These are phyloP conservation scores for Dilophus febrilis DNA, from an alignment of 2,888 invertebrate genomes.

Conservation along the genomic window DNA sequence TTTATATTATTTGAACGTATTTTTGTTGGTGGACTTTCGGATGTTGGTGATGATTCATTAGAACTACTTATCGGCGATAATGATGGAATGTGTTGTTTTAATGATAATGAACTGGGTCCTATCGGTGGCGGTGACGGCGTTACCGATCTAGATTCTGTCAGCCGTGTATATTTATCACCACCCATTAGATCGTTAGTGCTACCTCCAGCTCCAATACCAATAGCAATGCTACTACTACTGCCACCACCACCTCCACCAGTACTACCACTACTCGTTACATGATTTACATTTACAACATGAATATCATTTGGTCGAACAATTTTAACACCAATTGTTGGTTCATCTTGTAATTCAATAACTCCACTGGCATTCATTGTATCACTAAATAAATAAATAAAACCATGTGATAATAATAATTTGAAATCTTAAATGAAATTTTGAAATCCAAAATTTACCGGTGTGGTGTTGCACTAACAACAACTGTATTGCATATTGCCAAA, in stretches of 20 bases:
- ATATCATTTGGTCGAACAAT: not conserved
- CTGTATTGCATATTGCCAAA: constrained; percentile 90
- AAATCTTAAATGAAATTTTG: not conserved
- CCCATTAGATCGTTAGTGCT: too few relatives aligned
- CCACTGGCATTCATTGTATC: constrained; percentile 55
- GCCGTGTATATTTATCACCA: constrained; percentile 42
- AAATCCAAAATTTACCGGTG: constrained; percentile 20
- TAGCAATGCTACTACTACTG: not conserved
- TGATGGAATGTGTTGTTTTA: constrained; percentile 30
- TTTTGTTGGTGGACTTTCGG: constrained; percentile 31
- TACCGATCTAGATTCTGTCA: constrained; percentile 61
- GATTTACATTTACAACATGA: not conserved
- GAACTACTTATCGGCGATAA: constrained; percentile 36
- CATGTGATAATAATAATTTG: not conserved
- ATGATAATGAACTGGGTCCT: constrained; percentile 22
- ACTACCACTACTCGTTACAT: not conserved
- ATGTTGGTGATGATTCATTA: constrained; percentile 36
- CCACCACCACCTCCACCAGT: not conserved
- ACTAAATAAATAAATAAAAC: constrained; percentile 11
- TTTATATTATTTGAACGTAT: constrained; percentile 15
- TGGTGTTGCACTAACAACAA: constrained; percentile 79
- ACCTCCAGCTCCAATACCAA: constrained; percentile 5
- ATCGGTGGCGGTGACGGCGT: constrained; percentile 47
- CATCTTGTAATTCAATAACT: constrained; percentile 34
- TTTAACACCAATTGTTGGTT: constrained; percentile 13